Base-by-base conservation (phyloP, 2,113 vertebrate species). In the Rutilus rutilus region DNA sequence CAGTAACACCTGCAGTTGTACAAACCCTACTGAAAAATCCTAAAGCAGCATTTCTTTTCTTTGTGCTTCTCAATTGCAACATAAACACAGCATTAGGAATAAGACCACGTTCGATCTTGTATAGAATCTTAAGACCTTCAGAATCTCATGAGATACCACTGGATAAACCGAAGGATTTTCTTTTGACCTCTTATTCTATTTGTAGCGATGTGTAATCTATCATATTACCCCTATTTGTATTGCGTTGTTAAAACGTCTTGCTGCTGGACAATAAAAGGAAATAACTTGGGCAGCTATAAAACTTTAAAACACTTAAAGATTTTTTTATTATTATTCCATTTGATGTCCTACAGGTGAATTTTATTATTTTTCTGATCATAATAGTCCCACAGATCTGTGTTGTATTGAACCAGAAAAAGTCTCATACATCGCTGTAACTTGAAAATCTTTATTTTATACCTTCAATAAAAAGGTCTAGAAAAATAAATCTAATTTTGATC, bases 1-100 rank as follows among this genome's bases (percentile, higher is more conserved):
- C 6, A 81, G 69, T 64, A 83, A 81, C 27, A 77, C 75, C 45
- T 54, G 75, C 47, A 1, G 15, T 77, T 77, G 45, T 17, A 74
- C 71, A 74, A 25, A 39, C 39, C 36, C 36, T 42, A n/a, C 69
- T 6, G 36, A 74, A 74, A 74, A 65, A 47, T 42, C 67, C 67
- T 23, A 71, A 74, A 74, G 23, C 47, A 74, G 2, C 75, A 19
- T 77, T 54, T 77, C 74, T 77, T 33, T 77, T 27, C 25, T 54
- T 27, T 54, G 75, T 54, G 47, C 45, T 30, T 27, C 6, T 69
- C 15, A 2, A 12, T 54, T 30, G 25, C 25, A 54, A 39, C 74
- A 30, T 30, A 77, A 77, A 50, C 67, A 71, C 30, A 71, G 33
- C 33, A 71, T 71, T 71, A 39, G 33, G 33, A 71, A 42, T 23